Percentiles rank a stretch among this genome's conserved stretches.
Evolutionary conservation across 1,140 invertebrate species (phyloP).

Genomic region (Cotesia chilonis): DNA sequence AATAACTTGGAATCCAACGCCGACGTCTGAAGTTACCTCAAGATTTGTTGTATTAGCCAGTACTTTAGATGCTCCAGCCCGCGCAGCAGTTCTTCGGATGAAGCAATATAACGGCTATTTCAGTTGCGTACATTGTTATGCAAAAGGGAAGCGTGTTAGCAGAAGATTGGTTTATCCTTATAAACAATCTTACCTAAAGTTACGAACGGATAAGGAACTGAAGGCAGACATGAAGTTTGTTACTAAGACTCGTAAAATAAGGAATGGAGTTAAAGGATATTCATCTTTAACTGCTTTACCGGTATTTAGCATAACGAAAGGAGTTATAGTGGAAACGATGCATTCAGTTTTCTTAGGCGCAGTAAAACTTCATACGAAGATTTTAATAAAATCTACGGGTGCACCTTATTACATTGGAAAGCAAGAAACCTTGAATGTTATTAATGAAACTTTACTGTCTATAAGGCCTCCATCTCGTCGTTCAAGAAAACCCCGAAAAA

Average conservation of each 20-base stretch:
- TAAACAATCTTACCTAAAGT: neutral
- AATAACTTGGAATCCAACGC: constrained; percentile 37
- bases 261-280: constrained; percentile 19
- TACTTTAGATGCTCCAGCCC: constrained; percentile 34
- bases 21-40: constrained; percentile 15
- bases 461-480: constrained; percentile 12
- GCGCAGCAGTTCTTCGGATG: constrained; percentile 12
- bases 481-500: constrained; percentile 7
- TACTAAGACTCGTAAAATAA: neutral
- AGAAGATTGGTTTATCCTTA: constrained; percentile 21
- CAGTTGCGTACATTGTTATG: constrained; percentile 31
- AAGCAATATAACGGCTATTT: constrained; percentile 32
- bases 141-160: constrained; percentile 1
- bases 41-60: constrained; percentile 26
- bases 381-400: neutral
- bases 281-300: constrained; percentile 19
- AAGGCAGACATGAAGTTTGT: neutral
- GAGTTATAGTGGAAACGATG: constrained; percentile 22
- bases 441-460: neutral
- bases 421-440: neutral
- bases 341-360: constrained; percentile 19
- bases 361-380: constrained; percentile 2
- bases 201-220: neutral
- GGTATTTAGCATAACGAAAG: constrained; percentile 10
- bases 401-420: constrained; percentile 17